Base-by-base conservation (phyloP, 2,113 vertebrate genomes). In the Indri indri region DNA sequence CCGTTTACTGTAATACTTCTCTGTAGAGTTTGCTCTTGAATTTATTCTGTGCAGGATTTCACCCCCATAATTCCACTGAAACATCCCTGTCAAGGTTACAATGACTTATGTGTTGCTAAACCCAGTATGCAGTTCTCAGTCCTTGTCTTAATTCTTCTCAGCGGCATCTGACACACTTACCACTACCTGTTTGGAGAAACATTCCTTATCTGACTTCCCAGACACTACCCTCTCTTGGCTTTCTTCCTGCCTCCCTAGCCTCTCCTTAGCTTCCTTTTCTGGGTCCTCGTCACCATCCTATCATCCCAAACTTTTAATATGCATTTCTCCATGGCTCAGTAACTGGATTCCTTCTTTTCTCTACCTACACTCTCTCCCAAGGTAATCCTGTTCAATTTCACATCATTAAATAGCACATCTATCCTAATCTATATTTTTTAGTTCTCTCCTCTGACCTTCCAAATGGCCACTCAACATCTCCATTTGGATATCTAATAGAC, bases 31-130 rank as follows among this genome's bases (percentile, higher is more conserved):
- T 13, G 27, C 73, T 54, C 10, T 50, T 30, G 47, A 71, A 8
- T 14, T 47, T 71, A 34, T 32, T 27, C 27, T 45, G 22, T 13
- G 22, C 22, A 70, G 25, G 2, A 37, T 71, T 50, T 50, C 23
- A 68, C 20, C 9, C 16, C n/a, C 4, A 22, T 23, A 16, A 25
- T 3, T 40, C 5, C 6, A 66, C 0, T 10, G 17, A 71, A 76
- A 25, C 17, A 52, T 5, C 23, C 27, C n/a, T 37, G 18, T 59
- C 17, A 61, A 66, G 47, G n/a, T 71, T 66, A 40, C 13, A 18
- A 8, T 30, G 17, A 45, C 37, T 54, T 23, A 2, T 6, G 5
- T 20, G 25, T 20, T 22, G 54, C 40, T 61, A 10, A 57, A 74
- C 18, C 10, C 25, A 9, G 13, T 6, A 4, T 8, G 57, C 18